Evolutionary conservation across 2,113 vertebrate species (phyloP), one percentile per base, ranked within the genome.

Genomic region (Indicator indicator): DNA sequence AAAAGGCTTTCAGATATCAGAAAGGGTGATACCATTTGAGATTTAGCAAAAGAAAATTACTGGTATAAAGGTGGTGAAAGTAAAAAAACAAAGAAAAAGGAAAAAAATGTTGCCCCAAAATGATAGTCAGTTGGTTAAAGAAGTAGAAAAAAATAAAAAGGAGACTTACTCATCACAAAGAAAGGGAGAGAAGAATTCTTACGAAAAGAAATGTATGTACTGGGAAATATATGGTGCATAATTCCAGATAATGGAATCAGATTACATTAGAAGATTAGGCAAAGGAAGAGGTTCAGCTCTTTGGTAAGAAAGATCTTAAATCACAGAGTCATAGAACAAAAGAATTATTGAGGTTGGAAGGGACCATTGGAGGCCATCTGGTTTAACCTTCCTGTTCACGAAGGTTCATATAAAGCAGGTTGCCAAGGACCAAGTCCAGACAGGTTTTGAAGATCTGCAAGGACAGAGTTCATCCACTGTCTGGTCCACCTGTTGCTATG

Each of bases 71-170:
- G 1, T 13, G 2, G 5, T 59, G 4, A 54, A 71, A 69, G 19
- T 8, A 44, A 40, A 62, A 71, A 4, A n/a, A 4, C 73, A 68
- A 63, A 4, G 23, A 33, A 78, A 28, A 11, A 4, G 0, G 1
- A 64, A 52, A 23, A 81, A 40, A 15, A n/a, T 1, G 0, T 18
- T 32, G 1, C 9, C 3, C 5, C 6, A 30, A 60, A 21, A 58
- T n/a, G 7, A 21, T 33, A 27, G 8, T 5, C 8, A 28, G 5
- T 13, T 60, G 4, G 5, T 63, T 82, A 68, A 60, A 86, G 9
- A 7, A 48, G 4, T 23, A 56, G 6, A 64, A 54, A 69, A 75
- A 63, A 54, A 3, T 71, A 77, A 63, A 17, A 8, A 23, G 15
- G 58, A 46, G 5, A 58, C 3, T 40, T 7, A 42, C 40, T 54